These are phyloP conservation scores for Eupsittula cactorum DNA, from an alignment of 2,113 vertebrate species.

Conservation along the genomic window DNA sequence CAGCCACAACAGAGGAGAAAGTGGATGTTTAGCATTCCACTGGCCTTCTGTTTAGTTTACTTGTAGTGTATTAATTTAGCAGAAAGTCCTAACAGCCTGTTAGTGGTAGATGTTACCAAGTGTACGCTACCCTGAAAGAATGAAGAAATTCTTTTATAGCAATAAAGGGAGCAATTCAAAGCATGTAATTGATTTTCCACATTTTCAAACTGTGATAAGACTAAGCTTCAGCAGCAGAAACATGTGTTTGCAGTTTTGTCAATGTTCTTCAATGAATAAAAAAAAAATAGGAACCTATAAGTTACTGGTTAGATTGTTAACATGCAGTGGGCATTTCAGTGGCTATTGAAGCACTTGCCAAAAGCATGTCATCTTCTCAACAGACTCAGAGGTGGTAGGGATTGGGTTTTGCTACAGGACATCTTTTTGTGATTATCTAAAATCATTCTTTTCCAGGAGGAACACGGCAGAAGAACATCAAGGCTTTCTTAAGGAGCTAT, in stretches of 20 bases:
- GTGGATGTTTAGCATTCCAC: constrained; percentile 76
- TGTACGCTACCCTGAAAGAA: constrained; percentile 63
- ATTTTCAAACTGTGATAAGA: constrained; percentile 75
- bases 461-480: background rate
- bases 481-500: background rate
- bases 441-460: background rate
- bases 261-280: constrained; percentile 46
- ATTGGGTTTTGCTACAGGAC: background rate
- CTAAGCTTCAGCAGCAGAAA: constrained; percentile 73
- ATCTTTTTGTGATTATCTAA: constrained; percentile 13
- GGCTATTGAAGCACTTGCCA: constrained; percentile 60
- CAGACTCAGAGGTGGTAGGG: background rate
- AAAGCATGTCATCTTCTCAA: constrained; percentile 42
- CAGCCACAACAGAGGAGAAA: constrained; percentile 74
- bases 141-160: constrained; percentile 70
- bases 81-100: constrained; percentile 75
- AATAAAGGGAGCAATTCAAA: constrained; percentile 70
- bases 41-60: constrained; percentile 75
- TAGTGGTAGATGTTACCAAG: constrained; percentile 69
- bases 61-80: constrained; percentile 73
- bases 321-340: constrained; percentile 57
- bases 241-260: constrained; percentile 74
- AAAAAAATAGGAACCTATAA: background rate
- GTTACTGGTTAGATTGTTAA: constrained; percentile 58
- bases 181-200: constrained; percentile 78